phyloP scores from a whole-genome alignment of 2,113 vertebrate species.

The Cygnus atratus region DNA sequence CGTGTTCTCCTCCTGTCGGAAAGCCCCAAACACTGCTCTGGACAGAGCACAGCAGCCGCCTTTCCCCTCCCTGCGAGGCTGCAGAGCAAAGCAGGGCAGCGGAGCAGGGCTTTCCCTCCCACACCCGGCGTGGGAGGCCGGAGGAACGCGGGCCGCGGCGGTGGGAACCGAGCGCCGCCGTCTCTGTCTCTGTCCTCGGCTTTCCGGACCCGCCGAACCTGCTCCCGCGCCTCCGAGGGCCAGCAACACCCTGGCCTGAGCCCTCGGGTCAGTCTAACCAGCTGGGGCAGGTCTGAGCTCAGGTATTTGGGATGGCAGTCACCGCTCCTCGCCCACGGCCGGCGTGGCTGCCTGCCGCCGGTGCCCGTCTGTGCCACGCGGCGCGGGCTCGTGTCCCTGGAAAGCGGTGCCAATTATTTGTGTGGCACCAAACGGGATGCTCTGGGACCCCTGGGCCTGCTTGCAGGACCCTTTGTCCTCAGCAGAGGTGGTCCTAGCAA shows the following conservation, averaged over 20 bases:
- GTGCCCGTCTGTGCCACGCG: fast-evolving
- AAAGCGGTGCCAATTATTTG: fast-evolving
- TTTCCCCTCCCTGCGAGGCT: fast-evolving
- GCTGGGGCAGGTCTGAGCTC: neutral
- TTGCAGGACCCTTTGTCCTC: neutral
- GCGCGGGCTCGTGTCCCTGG: fast-evolving
- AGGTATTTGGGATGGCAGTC: neutral
- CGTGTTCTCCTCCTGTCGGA: neutral
- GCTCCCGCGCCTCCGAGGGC: neutral
- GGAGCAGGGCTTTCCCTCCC: neutral
- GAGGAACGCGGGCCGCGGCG: neutral
- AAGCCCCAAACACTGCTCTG: neutral
- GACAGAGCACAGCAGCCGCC: neutral
- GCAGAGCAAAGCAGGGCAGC: neutral
- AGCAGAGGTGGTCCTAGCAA: neutral
- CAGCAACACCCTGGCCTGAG: conserved; percentile 53
- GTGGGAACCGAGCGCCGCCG: conserved; percentile 15
- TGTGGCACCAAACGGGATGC: fast-evolving
- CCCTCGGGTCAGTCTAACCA: conserved; percentile 38
- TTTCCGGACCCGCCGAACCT: conserved; percentile 14
- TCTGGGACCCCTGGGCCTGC: neutral
- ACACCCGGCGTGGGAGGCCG: neutral
- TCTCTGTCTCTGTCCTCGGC: neutral
- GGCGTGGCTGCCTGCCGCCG: fast-evolving
- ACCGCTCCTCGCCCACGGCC: neutral